phyloP scores from a whole-genome alignment of 2,888 invertebrate genomes.

The Melinopterus prodromus region DNA sequence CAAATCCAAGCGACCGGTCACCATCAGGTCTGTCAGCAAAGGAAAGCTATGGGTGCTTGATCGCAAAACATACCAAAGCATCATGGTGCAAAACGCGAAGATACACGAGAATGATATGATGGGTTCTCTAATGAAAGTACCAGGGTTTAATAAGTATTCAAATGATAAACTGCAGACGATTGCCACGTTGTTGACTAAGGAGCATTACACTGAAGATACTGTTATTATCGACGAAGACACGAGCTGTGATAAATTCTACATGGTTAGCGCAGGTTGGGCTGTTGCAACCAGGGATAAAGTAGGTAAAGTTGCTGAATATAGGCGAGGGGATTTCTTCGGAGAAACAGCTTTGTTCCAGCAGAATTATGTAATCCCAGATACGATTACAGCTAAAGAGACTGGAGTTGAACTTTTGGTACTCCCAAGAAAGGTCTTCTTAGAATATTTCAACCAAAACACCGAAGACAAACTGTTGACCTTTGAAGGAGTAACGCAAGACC shows the following conservation, averaged over 20 bases:
- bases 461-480: slow-evolving; percentile 18
- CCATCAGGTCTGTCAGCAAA: slow-evolving; percentile 81
- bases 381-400: slow-evolving; percentile 85
- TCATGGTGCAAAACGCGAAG: slow-evolving; percentile 87
- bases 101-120: slow-evolving; percentile 87
- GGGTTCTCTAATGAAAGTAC: slow-evolving; percentile 83
- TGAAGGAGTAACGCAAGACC: slow-evolving; percentile 32
- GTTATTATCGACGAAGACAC: slow-evolving; percentile 87
- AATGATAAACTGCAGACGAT: slow-evolving; percentile 79
- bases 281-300: slow-evolving; percentile 67
- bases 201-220: slow-evolving; percentile 81
- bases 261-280: slow-evolving; percentile 79
- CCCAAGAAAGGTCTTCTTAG: slow-evolving; percentile 80
- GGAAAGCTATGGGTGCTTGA: slow-evolving; percentile 91
- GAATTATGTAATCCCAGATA: slow-evolving; percentile 87
- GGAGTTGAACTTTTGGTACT: slow-evolving; percentile 88
- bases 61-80: slow-evolving; percentile 84
- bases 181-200: slow-evolving; percentile 87
- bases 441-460: slow-evolving; percentile 81
- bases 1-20: slow-evolving; percentile 90
- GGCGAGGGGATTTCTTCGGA: slow-evolving; percentile 87
- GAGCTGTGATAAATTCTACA: slow-evolving; percentile 88
- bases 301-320: slow-evolving; percentile 72
- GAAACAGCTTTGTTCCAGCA: slow-evolving; percentile 87
- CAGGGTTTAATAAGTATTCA: slow-evolving; percentile 77